A percentile compares a stretch with the other conserved stretches of the same genome.
Conservation (phyloP, 2,888 invertebrate genomes). For the Catocala sponsa region DNA sequence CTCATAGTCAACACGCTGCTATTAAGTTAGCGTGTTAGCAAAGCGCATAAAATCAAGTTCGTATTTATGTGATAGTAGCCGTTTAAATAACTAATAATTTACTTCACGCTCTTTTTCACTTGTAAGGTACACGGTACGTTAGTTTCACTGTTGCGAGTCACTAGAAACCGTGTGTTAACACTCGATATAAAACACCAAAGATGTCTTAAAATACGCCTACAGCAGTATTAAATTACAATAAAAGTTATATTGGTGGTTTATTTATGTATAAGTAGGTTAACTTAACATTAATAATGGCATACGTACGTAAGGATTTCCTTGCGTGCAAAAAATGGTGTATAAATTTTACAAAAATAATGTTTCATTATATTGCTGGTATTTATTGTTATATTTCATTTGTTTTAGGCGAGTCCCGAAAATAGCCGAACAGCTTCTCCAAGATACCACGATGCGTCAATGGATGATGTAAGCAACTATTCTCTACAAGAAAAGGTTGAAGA, state of each 20-base stretch:
- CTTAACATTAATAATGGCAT: too few relatives aligned
- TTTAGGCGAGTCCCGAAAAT: conserved; percentile 85
- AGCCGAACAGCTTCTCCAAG: conserved; percentile 85
- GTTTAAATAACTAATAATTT: conserved; percentile 25
- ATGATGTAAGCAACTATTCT: conserved; percentile 75
- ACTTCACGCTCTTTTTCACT: conserved; percentile 15
- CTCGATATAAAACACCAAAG: conserved; percentile 1
- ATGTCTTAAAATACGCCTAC: too few relatives aligned
- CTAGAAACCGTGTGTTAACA: conserved; percentile 1
- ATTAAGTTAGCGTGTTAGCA: conserved; percentile 25
- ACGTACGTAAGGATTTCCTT: too few relatives aligned
- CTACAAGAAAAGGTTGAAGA: background rate
- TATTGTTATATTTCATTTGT: conserved; percentile 57
- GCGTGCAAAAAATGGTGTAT: too few relatives aligned
- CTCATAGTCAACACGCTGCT: conserved; percentile 23
- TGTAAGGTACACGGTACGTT: conserved; percentile 1
- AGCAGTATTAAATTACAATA: background rate
- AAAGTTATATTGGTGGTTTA: background rate
- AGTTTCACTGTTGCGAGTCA: conserved; percentile 13
- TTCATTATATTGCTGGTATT: background rate
- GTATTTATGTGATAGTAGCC: conserved; percentile 13
- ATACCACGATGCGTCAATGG: conserved; percentile 85
- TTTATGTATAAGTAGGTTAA: too few relatives aligned
- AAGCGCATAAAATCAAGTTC: conserved; percentile 11
- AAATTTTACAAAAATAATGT: background rate